Conservation (phyloP, 2,797 vertebrate genomes). For the Morelia viridis region DNA sequence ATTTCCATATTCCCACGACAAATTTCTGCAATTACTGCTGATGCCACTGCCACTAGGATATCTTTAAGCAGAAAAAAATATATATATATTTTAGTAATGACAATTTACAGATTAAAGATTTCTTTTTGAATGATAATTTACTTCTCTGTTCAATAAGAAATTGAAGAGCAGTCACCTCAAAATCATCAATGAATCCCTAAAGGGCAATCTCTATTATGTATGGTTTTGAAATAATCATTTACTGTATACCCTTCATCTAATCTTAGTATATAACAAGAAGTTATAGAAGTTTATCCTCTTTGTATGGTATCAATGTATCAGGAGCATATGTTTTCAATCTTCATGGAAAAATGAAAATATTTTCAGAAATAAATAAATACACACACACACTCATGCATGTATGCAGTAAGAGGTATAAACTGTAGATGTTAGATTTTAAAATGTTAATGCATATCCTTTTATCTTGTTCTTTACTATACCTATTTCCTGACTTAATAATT, state of each 20-base stretch:
- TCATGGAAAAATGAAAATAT: not conserved
- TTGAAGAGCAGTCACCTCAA: not conserved
- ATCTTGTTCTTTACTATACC: not conserved
- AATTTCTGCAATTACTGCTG: slow-evolving; percentile 74
- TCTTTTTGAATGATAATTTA: not conserved
- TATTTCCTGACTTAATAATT: not conserved
- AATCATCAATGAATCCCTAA: not conserved
- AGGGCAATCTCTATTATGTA: not conserved
- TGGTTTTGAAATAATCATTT: not conserved
- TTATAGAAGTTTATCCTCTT: not conserved
- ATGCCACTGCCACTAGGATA: slow-evolving; percentile 68
- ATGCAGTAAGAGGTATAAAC: not conserved
- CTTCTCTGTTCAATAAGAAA: not conserved
- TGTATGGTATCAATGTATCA: not conserved
- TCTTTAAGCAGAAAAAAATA: slow-evolving; percentile 60
- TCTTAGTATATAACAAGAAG: not conserved
- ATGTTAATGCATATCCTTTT: not conserved
- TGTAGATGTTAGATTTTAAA: not conserved
- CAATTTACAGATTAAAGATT: not conserved
- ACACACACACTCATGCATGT: not conserved
- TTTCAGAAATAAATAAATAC: not conserved
- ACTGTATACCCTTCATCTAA: not conserved
- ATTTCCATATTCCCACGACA: slow-evolving; percentile 66
- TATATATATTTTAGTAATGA: not conserved
- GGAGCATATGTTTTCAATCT: not conserved